phyloP scores from a whole-genome alignment of 2,113 vertebrate species.

The Hydrolagus affinis region DNA sequence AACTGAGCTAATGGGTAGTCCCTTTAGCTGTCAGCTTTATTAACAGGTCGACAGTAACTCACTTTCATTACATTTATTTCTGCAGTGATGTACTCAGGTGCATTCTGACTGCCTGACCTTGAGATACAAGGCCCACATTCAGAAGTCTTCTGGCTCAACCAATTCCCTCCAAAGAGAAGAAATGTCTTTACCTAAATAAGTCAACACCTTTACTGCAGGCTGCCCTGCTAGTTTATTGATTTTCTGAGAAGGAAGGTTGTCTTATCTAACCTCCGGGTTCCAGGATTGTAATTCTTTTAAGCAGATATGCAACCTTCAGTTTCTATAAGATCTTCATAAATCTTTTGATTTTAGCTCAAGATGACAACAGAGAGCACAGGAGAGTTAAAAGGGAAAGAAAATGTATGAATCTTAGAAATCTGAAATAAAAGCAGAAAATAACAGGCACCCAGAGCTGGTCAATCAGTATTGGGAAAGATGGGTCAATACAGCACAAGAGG shows the following conservation, averaged over 20 bases:
- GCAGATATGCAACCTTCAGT: background rate
- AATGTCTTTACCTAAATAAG: background rate
- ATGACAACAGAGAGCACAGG: too few relatives aligned
- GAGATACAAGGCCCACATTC: background rate
- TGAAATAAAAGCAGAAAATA: too few relatives aligned
- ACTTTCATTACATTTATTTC: background rate
- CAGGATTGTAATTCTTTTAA: too few relatives aligned
- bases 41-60: background rate
- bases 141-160: background rate
- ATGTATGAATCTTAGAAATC: too few relatives aligned
- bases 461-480: too few relatives aligned
- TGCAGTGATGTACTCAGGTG: too few relatives aligned
- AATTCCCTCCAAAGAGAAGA: background rate
- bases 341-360: too few relatives aligned
- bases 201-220: background rate
- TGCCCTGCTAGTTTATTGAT: background rate
- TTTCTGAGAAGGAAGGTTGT: background rate
- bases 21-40: too few relatives aligned
- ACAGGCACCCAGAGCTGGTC: too few relatives aligned
- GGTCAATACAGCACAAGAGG: too few relatives aligned
- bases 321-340: background rate
- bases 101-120: background rate
- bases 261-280: background rate
- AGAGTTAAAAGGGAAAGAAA: too few relatives aligned
- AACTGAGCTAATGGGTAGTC: background rate